Evolutionary conservation across 2,113 vertebrate species (phyloP).

Genomic region (Oncorhynchus mykiss): DNA sequence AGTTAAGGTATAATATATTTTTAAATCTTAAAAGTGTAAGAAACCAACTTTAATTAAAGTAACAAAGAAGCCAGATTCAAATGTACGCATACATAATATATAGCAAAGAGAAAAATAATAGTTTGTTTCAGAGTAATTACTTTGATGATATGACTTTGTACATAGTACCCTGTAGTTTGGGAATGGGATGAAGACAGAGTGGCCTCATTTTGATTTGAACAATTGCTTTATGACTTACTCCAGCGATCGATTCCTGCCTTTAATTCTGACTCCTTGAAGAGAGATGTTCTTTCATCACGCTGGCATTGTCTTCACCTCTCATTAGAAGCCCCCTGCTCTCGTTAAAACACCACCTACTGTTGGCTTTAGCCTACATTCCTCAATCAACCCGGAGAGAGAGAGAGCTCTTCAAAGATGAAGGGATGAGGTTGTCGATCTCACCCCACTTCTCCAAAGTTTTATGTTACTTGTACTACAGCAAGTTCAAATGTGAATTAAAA

Average conservation of each 20-base stretch:
- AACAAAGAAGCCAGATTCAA: background rate
- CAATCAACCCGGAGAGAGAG: slow-evolving; percentile 30
- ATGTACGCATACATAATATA: background rate
- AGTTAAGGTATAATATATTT: background rate
- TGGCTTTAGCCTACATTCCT: slow-evolving; percentile 28
- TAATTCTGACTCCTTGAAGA: slow-evolving; percentile 43
- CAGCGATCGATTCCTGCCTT: background rate
- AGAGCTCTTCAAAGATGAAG: slow-evolving; percentile 16
- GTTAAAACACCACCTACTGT: slow-evolving; percentile 31
- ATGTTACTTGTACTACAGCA: background rate
- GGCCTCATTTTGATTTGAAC: background rate
- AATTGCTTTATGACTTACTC: background rate
- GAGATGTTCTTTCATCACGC: slow-evolving; percentile 48
- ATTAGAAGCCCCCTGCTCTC: slow-evolving; percentile 29
- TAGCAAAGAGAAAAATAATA: background rate
- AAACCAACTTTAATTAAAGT: background rate
- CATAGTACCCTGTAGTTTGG: background rate
- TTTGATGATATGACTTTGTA: background rate
- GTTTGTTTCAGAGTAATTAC: too few species aligned
- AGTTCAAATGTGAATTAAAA: too few species aligned
- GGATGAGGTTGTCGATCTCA: too few species aligned
- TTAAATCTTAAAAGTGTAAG: background rate
- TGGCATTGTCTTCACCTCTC: slow-evolving; percentile 52
- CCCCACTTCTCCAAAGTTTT: background rate
- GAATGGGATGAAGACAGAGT: background rate